Percentiles rank a stretch among this genome's conserved stretches.
Evolutionary conservation across 2,888 invertebrate species (phyloP).

Genomic region (Isotomurus palustris): DNA sequence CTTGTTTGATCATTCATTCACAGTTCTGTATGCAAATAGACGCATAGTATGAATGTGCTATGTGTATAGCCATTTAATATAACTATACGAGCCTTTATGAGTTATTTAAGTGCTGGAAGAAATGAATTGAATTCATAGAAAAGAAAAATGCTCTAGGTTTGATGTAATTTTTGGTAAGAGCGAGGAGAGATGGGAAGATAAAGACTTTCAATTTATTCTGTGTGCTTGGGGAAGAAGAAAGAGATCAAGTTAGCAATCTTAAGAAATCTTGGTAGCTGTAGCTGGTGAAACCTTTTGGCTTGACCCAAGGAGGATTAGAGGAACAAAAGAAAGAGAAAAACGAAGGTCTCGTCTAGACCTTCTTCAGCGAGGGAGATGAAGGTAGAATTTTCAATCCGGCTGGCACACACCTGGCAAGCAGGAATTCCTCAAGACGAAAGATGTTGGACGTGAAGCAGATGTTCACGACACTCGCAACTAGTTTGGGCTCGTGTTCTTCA

Average conservation of each 20-base stretch:
- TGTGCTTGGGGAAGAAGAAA: neutral
- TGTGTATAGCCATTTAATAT: too few relatives aligned
- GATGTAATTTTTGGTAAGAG: neutral
- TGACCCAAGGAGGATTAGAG: too few relatives aligned
- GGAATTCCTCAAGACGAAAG: conserved; percentile 22
- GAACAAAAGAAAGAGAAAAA: too few relatives aligned
- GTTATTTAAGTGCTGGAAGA: too few relatives aligned
- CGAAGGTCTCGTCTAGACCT: neutral
- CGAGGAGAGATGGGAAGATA: neutral
- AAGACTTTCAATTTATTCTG: neutral
- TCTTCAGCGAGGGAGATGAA: neutral
- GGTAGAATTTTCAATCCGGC: conserved; percentile 6
- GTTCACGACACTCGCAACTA: conserved; percentile 21
- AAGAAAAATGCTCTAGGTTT: too few relatives aligned
- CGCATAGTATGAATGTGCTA: too few relatives aligned
- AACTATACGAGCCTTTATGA: too few relatives aligned
- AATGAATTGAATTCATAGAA: too few relatives aligned
- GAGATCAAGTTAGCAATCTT: neutral
- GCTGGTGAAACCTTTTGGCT: too few relatives aligned
- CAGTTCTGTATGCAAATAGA: too few relatives aligned
- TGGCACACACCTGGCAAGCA: conserved; percentile 35
- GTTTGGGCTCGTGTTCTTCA: conserved; percentile 13
- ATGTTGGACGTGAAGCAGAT: conserved; percentile 25
- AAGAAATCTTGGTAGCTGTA: neutral
- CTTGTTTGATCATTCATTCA: too few relatives aligned